Evolutionary conservation across 2,113 vertebrate species (phyloP).

Genomic region (Scartelaos histophorus): DNA sequence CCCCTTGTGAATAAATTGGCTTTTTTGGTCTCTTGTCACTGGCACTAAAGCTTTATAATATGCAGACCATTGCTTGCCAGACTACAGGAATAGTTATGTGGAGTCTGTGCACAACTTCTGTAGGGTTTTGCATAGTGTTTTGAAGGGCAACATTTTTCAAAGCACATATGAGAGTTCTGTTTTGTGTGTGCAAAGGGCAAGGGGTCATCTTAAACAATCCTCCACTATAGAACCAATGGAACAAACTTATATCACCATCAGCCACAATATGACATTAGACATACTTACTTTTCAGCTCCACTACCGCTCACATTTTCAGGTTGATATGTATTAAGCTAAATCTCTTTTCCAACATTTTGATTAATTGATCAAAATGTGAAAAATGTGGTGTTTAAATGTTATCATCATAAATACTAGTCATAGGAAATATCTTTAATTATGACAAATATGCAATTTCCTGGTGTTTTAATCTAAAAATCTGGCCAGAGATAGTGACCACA

Average conservation of each 20-base stretch:
- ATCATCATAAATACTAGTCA: background rate
- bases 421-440: background rate
- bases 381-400: background rate
- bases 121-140: slow-evolving; percentile 3
- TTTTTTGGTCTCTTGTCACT: slow-evolving; percentile 75
- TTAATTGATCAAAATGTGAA: background rate
- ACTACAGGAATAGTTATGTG: slow-evolving; percentile 36
- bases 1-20: slow-evolving; percentile 67
- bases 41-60: slow-evolving; percentile 66
- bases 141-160: slow-evolving; percentile 25
- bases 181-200: slow-evolving; percentile 20
- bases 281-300: too few species aligned
- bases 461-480: slow-evolving; percentile 33
- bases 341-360: too few species aligned
- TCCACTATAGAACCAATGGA: slow-evolving; percentile 41
- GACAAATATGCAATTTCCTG: slow-evolving; percentile 12
- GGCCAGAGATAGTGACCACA: slow-evolving; percentile 17
- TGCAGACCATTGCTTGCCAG: slow-evolving; percentile 43
- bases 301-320: too few species aligned
- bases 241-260: slow-evolving; percentile 50
- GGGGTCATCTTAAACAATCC: slow-evolving; percentile 62
- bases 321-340: too few species aligned
- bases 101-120: slow-evolving; percentile 23
- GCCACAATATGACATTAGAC: background rate
- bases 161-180: slow-evolving; percentile 5